Conservation (phyloP, 2,797 vertebrate species). For the Macroramphosus scolopax region DNA sequence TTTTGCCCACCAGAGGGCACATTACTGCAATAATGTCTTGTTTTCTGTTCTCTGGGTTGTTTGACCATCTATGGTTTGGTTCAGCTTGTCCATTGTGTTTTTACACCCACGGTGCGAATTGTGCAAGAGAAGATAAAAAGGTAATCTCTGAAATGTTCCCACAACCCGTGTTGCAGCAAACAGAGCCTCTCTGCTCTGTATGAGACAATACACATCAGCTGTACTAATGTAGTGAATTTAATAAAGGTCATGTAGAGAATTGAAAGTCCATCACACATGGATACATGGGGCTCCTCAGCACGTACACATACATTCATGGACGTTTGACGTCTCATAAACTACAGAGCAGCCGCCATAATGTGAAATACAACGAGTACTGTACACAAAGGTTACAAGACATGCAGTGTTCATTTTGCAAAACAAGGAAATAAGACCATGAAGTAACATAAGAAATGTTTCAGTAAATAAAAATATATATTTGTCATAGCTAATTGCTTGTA, state of each 20-base stretch:
- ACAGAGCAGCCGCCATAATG: slow-evolving; percentile 50
- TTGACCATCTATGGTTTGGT: slow-evolving; percentile 67
- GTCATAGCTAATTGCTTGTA: slow-evolving; percentile 81
- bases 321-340: slow-evolving; percentile 42
- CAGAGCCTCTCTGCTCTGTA: background rate
- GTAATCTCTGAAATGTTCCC: background rate
- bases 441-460: slow-evolving; percentile 75
- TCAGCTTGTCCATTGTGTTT: slow-evolving; percentile 37
- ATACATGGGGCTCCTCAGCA: slow-evolving; percentile 58
- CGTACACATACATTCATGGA: slow-evolving; percentile 63
- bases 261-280: slow-evolving; percentile 53
- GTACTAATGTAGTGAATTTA: slow-evolving; percentile 74
- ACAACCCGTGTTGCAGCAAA: background rate
- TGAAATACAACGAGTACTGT: slow-evolving; percentile 59
- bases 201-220: slow-evolving; percentile 24
- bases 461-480: slow-evolving; percentile 79
- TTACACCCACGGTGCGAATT: slow-evolving; percentile 21
- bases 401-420: slow-evolving; percentile 42
- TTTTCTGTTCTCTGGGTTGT: slow-evolving; percentile 36
- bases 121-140: background rate
- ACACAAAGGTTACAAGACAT: slow-evolving; percentile 62
- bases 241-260: slow-evolving; percentile 63
- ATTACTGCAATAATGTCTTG: slow-evolving; percentile 16
- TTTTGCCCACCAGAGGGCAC: slow-evolving; percentile 61
- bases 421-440: slow-evolving; percentile 63